These are phyloP conservation scores for Crenuchus spilurus DNA, from an alignment of 2,797 vertebrate genomes.

Conservation along the genomic window DNA sequence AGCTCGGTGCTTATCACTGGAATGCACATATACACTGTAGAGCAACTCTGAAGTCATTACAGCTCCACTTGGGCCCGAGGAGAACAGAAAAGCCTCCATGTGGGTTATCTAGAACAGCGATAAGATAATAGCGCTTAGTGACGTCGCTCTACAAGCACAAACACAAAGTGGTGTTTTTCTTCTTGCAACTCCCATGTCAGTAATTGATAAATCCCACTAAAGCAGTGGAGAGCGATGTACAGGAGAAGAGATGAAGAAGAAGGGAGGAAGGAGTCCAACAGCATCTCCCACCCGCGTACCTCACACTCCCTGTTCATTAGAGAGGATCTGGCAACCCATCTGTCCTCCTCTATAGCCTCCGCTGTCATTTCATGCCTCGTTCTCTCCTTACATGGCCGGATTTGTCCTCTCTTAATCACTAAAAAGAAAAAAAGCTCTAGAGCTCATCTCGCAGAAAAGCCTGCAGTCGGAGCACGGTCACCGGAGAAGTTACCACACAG, in stretches of 20 bases:
- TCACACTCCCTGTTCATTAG: conserved; percentile 33
- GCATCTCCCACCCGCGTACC: background rate
- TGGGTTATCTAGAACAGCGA: conserved; percentile 15
- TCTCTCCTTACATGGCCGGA: conserved; percentile 53
- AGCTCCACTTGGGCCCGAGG: conserved; percentile 1
- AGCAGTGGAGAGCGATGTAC: background rate
- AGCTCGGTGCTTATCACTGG: conserved; percentile 20
- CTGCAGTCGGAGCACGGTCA: conserved; percentile 40
- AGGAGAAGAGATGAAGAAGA: conserved; percentile 4
- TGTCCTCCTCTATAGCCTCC: conserved; percentile 6
- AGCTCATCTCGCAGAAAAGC: conserved; percentile 32
- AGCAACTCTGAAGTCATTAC: conserved; percentile 33
- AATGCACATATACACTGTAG: conserved; percentile 6
- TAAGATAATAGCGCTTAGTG: conserved; percentile 36
- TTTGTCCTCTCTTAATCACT: conserved; percentile 36
- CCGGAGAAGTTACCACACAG: conserved; percentile 31
- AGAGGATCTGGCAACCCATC: conserved; percentile 26
- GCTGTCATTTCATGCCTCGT: conserved; percentile 30
- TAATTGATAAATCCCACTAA: conserved; percentile 26
- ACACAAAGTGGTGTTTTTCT: conserved; percentile 4
- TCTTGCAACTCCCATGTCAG: conserved; percentile 25
- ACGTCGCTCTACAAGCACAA: conserved; percentile 16
- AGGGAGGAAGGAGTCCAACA: conserved; percentile 18
- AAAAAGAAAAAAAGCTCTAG: conserved; percentile 27
- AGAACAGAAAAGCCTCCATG: conserved; percentile 18